Evolutionary conservation across 2,888 invertebrate species (phyloP), one percentile per base, ranked within the genome.

Genomic region (Chalcis sispes): DNA sequence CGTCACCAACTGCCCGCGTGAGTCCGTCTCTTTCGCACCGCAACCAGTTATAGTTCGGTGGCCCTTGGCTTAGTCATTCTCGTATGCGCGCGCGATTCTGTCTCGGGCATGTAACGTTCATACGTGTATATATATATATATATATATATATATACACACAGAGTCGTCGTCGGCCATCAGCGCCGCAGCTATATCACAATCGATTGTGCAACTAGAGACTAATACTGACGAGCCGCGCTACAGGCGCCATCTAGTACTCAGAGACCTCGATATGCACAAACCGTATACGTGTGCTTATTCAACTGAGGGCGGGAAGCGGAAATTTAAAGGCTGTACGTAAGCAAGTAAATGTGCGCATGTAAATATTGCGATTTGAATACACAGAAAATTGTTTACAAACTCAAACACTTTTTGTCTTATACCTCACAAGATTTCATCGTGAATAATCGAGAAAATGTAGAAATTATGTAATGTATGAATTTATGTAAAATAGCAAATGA

Each of bases 231-330:
- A 13, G 18, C 10, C 10, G 59, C 36, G 59, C 36, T 13, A 36
- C 18, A 59, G 29, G 59, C 36, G 59, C 59, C 59, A 40, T 59
- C 59, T 59, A 59, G 32, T n/a, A n/a, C n/a, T n/a, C n/a, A n/a
- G n/a, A n/a, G n/a, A n/a, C n/a, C n/a, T n/a, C n/a, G n/a, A n/a
- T n/a, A n/a, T n/a, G n/a, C n/a, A n/a, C n/a, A n/a, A n/a, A n/a
- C n/a, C 58, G 32, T 15, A 20, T 10, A 36, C n/a, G 18, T 5
- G 20, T 5, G 32, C 3, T 32, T 32, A 3, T 3, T 36, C 32
- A 4, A 59, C 20, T 20, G 13, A 59, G 32, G 23, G 23, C 59
- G 32, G 32, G 32, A 32, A 59, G 23, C 36, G 59, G 36, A 59
- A 59, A 59, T 20, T 59, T 10, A 13, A 18, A 40, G 36, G 36